These are phyloP conservation scores for Astropecten irregularis DNA, from an alignment of 53 echinoderm and acorn worm species.

Conservation along the genomic window DNA sequence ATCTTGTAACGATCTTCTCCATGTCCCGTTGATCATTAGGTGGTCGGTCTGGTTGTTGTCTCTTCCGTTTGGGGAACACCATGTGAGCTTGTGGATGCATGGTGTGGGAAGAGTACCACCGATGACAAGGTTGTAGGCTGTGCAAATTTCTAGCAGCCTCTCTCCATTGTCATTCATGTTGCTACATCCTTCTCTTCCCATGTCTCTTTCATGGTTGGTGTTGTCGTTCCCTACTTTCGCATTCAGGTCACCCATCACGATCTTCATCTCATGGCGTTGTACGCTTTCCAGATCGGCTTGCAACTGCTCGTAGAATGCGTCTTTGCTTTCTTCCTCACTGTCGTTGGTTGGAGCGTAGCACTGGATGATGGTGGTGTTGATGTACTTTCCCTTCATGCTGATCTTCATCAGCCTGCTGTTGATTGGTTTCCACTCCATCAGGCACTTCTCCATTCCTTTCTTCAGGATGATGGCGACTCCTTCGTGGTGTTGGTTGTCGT, in stretches of 20 bases:
- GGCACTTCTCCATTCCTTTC: constrained; percentile 46
- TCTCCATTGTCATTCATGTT: constrained; percentile 64
- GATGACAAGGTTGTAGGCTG: constrained; percentile 42
- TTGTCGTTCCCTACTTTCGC: constrained; percentile 67
- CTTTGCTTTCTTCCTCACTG: constrained; percentile 53
- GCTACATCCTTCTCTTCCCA: constrained; percentile 62
- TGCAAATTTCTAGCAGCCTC: constrained; percentile 45
- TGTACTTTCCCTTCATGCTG: constrained; percentile 27
- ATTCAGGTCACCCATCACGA: constrained; percentile 62
- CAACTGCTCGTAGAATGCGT: constrained; percentile 58
- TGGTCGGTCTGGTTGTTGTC: constrained; percentile 70
- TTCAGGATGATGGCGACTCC: constrained; percentile 65
- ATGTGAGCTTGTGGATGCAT: constrained; percentile 56
- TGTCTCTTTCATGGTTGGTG: constrained; percentile 45
- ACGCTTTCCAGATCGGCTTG: constrained; percentile 28
- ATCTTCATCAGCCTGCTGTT: constrained; percentile 54
- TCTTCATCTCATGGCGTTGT: constrained; percentile 59
- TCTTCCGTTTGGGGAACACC: constrained; percentile 47
- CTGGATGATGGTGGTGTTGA: constrained; percentile 56
- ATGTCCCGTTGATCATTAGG: constrained; percentile 50
- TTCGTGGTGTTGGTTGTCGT: constrained; percentile 31
- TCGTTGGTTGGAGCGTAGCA: constrained; percentile 67
- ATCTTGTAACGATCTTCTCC: not conserved
- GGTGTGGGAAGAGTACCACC: constrained; percentile 60
- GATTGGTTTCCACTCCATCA: constrained; percentile 48